Percentiles rank a stretch among this genome's conserved stretches.
Conservation (phyloP, 2,888 invertebrate species). For the Sialis fuliginosa region DNA sequence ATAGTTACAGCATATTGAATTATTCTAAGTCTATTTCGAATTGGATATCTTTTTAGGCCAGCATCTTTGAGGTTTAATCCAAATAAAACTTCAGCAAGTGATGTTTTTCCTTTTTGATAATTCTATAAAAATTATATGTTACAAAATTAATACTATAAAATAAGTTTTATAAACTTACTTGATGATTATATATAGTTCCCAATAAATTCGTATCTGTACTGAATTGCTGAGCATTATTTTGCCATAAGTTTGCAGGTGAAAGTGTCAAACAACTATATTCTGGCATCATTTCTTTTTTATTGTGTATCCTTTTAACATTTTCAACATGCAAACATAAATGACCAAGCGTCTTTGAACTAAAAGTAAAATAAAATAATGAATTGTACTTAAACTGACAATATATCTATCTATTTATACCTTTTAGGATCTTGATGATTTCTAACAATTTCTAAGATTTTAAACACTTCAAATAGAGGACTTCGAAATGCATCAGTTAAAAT, state of each 20-base stretch:
- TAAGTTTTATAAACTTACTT: conserved; percentile 32
- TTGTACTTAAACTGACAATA: neutral
- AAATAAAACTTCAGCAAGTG: conserved; percentile 76
- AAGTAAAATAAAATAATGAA: conserved; percentile 15
- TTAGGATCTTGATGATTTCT: conserved; percentile 62
- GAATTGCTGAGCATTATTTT: conserved; percentile 62
- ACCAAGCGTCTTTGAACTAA: conserved; percentile 51
- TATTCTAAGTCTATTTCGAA: conserved; percentile 66
- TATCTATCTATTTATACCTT: conserved; percentile 32
- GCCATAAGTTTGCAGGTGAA: conserved; percentile 91
- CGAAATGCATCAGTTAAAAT: conserved; percentile 80
- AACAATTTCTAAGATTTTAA: conserved; percentile 70
- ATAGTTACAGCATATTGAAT: conserved; percentile 83
- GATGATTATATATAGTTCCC: conserved; percentile 65
- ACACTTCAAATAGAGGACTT: conserved; percentile 77
- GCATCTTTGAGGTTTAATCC: conserved; percentile 83
- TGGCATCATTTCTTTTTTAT: conserved; percentile 53
- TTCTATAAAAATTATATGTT: conserved; percentile 31
- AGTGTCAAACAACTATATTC: conserved; percentile 82
- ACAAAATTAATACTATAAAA: neutral
- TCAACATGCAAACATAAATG: conserved; percentile 77
- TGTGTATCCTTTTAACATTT: conserved; percentile 43
- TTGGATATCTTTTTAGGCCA: conserved; percentile 75
- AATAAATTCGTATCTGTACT: conserved; percentile 63
- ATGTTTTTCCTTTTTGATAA: conserved; percentile 67